A percentile compares a stretch with the other conserved stretches of the same genome.
phyloP scores from a whole-genome alignment of 2,113 vertebrate species.

The Oxygymnocypris stewartii region DNA sequence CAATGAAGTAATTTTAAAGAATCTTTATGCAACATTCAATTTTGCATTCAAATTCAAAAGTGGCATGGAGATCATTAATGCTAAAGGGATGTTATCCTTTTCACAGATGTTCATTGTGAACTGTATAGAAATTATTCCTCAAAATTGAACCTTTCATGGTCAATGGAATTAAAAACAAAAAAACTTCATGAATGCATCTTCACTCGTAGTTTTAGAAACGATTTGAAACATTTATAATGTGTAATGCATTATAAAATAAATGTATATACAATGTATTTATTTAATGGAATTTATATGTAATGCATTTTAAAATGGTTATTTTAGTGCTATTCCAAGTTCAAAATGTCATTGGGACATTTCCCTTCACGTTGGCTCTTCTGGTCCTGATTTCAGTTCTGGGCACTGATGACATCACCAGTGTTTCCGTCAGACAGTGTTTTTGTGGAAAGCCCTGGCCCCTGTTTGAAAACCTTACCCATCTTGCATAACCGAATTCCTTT shows the following conservation, averaged over 20 bases:
- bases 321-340: neutral
- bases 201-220: neutral
- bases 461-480: conserved; percentile 24
- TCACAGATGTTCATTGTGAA: neutral
- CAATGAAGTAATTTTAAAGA: neutral
- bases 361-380: neutral
- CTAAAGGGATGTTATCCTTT: neutral
- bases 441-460: conserved; percentile 5
- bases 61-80: neutral
- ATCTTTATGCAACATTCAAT: neutral
- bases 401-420: neutral
- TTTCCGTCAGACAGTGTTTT: conserved; percentile 2
- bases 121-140: neutral
- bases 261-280: too few species aligned
- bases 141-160: neutral
- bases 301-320: neutral
- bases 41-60: neutral
- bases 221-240: too few species aligned
- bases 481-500: conserved; percentile 22
- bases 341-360: neutral
- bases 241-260: too few species aligned
- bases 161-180: neutral
- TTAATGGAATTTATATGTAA: too few species aligned
- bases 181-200: neutral
- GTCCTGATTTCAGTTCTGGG: neutral